Percentiles rank a stretch among this genome's conserved stretches.
phyloP scores from a whole-genome alignment of 2,888 invertebrate species.

The Halocaridina rubra region DNA sequence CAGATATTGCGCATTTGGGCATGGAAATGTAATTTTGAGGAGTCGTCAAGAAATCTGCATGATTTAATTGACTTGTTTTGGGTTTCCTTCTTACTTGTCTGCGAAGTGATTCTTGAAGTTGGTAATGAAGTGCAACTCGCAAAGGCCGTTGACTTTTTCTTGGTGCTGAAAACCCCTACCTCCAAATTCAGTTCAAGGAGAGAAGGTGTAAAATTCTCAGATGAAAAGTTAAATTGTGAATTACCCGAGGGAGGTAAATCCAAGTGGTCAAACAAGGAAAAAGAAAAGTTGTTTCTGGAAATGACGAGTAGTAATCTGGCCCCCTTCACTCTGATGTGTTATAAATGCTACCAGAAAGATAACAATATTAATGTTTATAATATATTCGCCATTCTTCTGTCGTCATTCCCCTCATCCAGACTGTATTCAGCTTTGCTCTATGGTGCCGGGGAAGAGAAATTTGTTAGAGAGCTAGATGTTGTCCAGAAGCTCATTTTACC shows the following conservation, averaged over 20 bases:
- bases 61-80: neutral
- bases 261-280: neutral
- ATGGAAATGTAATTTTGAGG: constrained; percentile 1
- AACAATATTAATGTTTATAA: neutral
- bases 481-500: constrained; percentile 18
- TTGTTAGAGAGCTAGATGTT: neutral
- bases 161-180: neutral
- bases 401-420: constrained; percentile 5
- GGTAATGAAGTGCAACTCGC: neutral
- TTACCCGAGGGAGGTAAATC: neutral
- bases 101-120: neutral
- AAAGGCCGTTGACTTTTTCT: neutral
- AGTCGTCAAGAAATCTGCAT: neutral
- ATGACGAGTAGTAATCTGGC: neutral
- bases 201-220: constrained; percentile 26
- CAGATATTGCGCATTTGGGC: neutral
- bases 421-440: neutral
- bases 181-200: constrained; percentile 17
- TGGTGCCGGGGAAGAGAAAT: neutral
- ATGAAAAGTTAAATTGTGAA: neutral
- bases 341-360: neutral
- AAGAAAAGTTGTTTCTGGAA: neutral
- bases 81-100: constrained; percentile 7
- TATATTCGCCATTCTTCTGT: neutral
- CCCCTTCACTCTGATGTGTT: neutral